These are phyloP conservation scores for Bovichtus diacanthus DNA, from an alignment of 2,797 vertebrate species.

Conservation along the genomic window DNA sequence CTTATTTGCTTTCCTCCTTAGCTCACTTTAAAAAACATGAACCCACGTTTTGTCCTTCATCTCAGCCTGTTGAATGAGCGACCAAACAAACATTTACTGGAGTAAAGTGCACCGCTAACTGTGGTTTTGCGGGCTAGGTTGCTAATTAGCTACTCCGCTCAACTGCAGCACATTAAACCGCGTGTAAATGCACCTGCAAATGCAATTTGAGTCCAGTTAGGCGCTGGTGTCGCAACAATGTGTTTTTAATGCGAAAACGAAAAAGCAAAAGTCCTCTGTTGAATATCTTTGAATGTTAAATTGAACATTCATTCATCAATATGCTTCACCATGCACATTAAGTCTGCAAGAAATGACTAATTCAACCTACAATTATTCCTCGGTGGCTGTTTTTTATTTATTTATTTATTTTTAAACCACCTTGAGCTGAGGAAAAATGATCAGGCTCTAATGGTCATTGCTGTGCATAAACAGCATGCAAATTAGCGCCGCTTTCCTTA, in stretches of 20 bases:
- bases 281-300: conserved; percentile 1
- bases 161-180: background rate
- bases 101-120: background rate
- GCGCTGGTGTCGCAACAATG: too few species aligned
- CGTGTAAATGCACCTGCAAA: background rate
- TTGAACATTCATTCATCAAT: conserved; percentile 12
- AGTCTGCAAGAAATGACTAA: conserved; percentile 36
- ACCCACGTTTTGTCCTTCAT: background rate
- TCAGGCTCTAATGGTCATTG: conserved; percentile 35
- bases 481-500: conserved; percentile 25
- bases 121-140: background rate
- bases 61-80: background rate
- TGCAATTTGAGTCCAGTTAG: too few species aligned
- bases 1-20: background rate
- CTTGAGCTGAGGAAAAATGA: conserved; percentile 25
- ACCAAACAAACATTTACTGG: background rate
- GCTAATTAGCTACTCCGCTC: background rate
- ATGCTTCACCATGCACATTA: conserved; percentile 4
- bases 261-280: too few species aligned
- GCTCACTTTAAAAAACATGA: too few species aligned
- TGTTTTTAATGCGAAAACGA: too few species aligned
- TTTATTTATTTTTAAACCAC: conserved; percentile 34
- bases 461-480: conserved; percentile 48
- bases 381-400: background rate
- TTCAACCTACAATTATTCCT: conserved; percentile 24